Evolutionary conservation across 1,140 invertebrate genomes (phyloP).

Genomic region (Lethrus apterus): DNA sequence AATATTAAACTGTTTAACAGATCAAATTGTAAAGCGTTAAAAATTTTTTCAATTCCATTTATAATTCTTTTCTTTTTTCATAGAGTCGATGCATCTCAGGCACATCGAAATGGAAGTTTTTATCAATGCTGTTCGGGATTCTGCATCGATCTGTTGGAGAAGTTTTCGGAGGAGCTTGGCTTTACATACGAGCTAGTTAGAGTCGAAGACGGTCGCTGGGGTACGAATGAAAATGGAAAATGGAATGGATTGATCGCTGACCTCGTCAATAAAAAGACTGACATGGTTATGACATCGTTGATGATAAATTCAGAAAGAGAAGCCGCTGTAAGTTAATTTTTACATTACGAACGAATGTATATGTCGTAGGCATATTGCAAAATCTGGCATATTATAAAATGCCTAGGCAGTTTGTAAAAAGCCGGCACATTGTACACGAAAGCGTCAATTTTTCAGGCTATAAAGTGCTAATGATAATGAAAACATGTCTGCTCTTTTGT

Average conservation of each 20-base stretch:
- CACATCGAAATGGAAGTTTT: constrained; percentile 73
- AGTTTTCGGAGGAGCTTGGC: constrained; percentile 84
- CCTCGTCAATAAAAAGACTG: constrained; percentile 85
- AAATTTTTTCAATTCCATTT: constrained; percentile 1
- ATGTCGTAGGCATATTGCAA: too few species aligned
- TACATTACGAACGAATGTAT: too few species aligned
- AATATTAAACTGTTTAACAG: too few species aligned
- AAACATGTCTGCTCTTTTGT: too few species aligned
- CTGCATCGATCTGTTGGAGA: constrained; percentile 91
- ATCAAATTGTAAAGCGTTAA: too few species aligned
- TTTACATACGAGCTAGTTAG: constrained; percentile 93
- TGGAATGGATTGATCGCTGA: constrained; percentile 97
- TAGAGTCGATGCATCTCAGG: constrained; percentile 68
- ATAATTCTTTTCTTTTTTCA: constrained; percentile 31
- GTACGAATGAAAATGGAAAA: constrained; percentile 82
- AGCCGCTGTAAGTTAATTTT: constrained; percentile 54
- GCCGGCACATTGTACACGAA: too few species aligned
- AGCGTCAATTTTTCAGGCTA: too few species aligned
- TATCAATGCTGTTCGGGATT: constrained; percentile 96
- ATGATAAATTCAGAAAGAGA: constrained; percentile 96
- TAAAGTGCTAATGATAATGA: too few species aligned
- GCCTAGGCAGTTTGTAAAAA: too few species aligned
- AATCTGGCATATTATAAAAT: too few species aligned
- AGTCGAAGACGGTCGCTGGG: constrained; percentile 94
- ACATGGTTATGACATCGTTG: constrained; percentile 94